Base-by-base conservation (phyloP, 2,888 invertebrate species). In the Dimorphilus gyrociliatus region DNA sequence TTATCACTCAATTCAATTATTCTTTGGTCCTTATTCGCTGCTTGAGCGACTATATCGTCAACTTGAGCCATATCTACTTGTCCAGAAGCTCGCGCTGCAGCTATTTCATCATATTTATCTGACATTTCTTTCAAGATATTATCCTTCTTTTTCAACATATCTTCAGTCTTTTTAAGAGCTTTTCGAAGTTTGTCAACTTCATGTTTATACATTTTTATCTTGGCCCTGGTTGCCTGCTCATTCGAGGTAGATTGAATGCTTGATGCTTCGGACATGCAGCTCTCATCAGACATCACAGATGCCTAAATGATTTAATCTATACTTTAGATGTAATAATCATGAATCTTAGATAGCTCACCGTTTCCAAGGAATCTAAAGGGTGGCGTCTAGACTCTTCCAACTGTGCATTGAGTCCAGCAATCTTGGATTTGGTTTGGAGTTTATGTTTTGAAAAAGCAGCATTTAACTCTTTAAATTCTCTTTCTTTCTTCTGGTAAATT, bases 1-100 rank as follows among this genome's bases (percentile, higher is more conserved):
- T 72, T 72, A 41, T 69, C 72, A 49, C 70, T 69, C 35, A 81
- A 64, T 48, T 79, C 75, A 21, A 69, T 51, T 33, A 78, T 70
- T 47, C 67, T 68, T 34, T 67, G 70, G 49, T 76, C 76, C 47
- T 74, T 74, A 36, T 68, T 69, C 12, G 72, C 62, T 36, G 73
- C 58, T 45, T 65, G 63, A 15, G 63, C 63, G 45, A 59, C 62
- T 51, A 65, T 55, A 44, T 64, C 61, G 34, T 61, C 52, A 3
- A 54, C 31, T 26, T 45, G 38, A 15, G 36, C 38, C n/a, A n/a
- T n/a, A 43, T 46, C 39, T 4, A 25, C n/a, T n/a, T n/a, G n/a
- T n/a, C n/a, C n/a, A n/a, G n/a, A n/a, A n/a, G n/a, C n/a, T n/a
- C n/a, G n/a, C n/a, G n/a, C n/a, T n/a, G n/a, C n/a, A n/a, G n/a